Evolutionary conservation across 2,113 vertebrate species (phyloP), one percentile per base, ranked within the genome.

Genomic region (Rhinopomastus cyanomelas): DNA sequence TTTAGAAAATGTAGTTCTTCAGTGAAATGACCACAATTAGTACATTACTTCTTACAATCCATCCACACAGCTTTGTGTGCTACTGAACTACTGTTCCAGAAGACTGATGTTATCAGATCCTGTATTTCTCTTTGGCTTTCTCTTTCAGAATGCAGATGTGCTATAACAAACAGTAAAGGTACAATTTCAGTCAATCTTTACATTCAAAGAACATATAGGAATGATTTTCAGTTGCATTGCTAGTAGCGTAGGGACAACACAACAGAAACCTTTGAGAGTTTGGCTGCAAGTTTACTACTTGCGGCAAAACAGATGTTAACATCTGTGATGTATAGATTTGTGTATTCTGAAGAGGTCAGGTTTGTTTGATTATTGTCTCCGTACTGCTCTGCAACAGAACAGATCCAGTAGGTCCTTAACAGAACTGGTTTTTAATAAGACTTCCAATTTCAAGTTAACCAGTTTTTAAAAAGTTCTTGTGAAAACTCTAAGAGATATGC

Each of bases 91-190:
- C 25, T 75, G 72, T 57, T 90, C 39, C 59, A 46, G 44, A n/a
- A 55, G 15, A 66, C 20, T 20, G 37, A 4, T 36, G 8, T 26
- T 53, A 55, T 97, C 86, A 98, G 79, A 98, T 88, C 76, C 97
- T 98, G 36, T 98, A 98, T 96, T 98, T 98, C 85, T 96, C 93
- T 95, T 98, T 98, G 59, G 97, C 98, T 26, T 82, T 97, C 89
- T 98, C 97, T 89, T 97, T 98, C 97, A 98, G 98, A 92, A 98
- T 96, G 85, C 98, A 99, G 95, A 98, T 98, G 66, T 98, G 98
- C 98, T 98, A 95, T 67, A 76, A 61, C 52, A 64, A 37, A n/a
- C 42, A 34, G 20, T n/a, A 26, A 25, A 26, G 8, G 1, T 18
- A 16, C 8, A 34, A 4, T 21, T 59, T 68, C 9, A 74, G 49